A percentile compares a stretch with the other conserved stretches of the same genome.
phyloP scores from a whole-genome alignment of 2,797 vertebrate species.

The Morus bassanus region DNA sequence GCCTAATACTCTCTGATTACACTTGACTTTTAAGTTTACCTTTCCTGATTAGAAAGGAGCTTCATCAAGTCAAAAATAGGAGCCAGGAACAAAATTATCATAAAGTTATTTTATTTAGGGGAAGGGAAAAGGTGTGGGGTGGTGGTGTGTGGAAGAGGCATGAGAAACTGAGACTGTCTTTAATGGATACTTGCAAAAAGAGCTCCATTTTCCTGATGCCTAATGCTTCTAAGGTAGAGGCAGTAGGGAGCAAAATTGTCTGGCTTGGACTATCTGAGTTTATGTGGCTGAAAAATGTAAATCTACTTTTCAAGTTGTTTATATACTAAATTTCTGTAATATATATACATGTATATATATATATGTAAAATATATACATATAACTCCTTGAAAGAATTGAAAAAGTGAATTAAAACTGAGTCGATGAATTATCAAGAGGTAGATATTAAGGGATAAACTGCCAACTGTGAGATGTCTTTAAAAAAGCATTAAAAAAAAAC shows the following conservation, averaged over 20 bases:
- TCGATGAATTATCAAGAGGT: neutral
- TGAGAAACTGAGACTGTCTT: neutral
- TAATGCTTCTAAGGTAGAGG: neutral
- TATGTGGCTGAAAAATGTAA: neutral
- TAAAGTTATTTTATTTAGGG: conserved; percentile 32
- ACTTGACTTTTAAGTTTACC: conserved; percentile 72
- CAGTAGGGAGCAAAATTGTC: neutral
- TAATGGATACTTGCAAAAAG: neutral
- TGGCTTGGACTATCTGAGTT: neutral
- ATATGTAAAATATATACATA: neutral
- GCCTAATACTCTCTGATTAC: conserved; percentile 72
- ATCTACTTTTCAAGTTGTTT: neutral
- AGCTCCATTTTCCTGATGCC: neutral
- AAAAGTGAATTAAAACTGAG: neutral
- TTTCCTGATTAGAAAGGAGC: conserved; percentile 70
- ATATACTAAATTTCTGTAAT: neutral
- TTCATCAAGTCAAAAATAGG: conserved; percentile 62
- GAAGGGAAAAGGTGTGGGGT: neutral
- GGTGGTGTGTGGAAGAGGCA: neutral
- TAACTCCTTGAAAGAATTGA: neutral
- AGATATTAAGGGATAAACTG: neutral
- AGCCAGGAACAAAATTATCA: conserved; percentile 50
- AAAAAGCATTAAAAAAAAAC: neutral
- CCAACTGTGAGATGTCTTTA: neutral
- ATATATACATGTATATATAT: neutral